phyloP scores from a whole-genome alignment of 2,113 vertebrate species.

The Phrynosoma blainvillii region DNA sequence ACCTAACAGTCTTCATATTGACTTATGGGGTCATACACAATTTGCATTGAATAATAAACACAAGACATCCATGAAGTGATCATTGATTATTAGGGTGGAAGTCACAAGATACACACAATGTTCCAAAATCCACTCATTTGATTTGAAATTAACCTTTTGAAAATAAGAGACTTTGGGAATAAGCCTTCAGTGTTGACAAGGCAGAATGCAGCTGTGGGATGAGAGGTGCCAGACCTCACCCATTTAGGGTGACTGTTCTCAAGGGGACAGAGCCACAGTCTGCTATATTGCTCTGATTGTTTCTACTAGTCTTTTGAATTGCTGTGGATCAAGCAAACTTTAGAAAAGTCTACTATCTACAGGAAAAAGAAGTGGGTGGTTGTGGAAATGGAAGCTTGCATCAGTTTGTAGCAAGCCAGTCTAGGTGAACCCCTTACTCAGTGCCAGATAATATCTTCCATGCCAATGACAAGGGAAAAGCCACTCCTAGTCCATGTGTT shows the following conservation, averaged over 20 bases:
- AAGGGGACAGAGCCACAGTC: no score
- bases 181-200: no score
- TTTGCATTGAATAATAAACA: not conserved
- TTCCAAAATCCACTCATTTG: not conserved
- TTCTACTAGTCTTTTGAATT: not conserved
- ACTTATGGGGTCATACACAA: no score
- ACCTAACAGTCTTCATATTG: not conserved
- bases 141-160: not conserved
- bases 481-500: no score
- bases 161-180: not conserved
- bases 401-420: not conserved
- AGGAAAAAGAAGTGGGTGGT: no score
- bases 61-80: no score
- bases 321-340: not conserved
- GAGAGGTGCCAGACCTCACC: not conserved
- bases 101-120: not conserved
- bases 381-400: not conserved
- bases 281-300: not conserved
- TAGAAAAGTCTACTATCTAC: not conserved
- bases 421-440: no score
- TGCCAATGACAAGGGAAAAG: no score
- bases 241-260: no score
- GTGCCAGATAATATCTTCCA: no score
- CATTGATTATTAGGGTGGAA: no score
- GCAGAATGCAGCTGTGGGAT: not conserved